phyloP scores from a whole-genome alignment of 2,888 invertebrate genomes.

The Zelleria hepariella region DNA sequence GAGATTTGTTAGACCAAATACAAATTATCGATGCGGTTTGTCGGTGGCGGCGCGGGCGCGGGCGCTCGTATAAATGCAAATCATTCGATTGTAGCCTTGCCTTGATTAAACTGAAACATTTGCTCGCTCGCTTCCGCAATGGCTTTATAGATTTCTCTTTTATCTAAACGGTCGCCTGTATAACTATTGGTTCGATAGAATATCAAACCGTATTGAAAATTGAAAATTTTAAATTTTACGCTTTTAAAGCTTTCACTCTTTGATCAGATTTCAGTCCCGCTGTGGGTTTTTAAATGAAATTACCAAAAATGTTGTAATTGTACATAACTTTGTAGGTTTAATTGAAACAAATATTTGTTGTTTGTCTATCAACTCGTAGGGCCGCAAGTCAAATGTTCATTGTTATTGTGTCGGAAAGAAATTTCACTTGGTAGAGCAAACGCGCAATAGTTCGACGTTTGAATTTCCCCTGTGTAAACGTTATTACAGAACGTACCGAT shows the following conservation, averaged over 20 bases:
- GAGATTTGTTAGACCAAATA: slow-evolving; percentile 8
- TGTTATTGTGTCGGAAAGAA: slow-evolving; percentile 46
- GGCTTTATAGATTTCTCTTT: slow-evolving; percentile 3
- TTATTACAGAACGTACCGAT: slow-evolving; percentile 50
- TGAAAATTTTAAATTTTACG: background rate
- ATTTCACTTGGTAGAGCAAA: slow-evolving; percentile 60
- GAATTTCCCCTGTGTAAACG: slow-evolving; percentile 69
- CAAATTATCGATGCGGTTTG: slow-evolving; percentile 36
- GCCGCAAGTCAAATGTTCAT: background rate
- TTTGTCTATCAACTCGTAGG: background rate
- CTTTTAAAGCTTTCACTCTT: background rate
- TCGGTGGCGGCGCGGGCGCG: slow-evolving; percentile 29
- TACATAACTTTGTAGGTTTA: background rate
- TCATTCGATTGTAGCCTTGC: slow-evolving; percentile 46
- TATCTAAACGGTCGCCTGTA: background rate
- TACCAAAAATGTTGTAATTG: too few species aligned
- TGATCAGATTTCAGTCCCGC: background rate
- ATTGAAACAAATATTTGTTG: background rate
- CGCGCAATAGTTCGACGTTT: slow-evolving; percentile 64
- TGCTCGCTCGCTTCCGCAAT: slow-evolving; percentile 29
- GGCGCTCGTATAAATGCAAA: slow-evolving; percentile 49
- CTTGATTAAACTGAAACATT: slow-evolving; percentile 56
- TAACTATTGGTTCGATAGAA: background rate
- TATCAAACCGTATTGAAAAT: background rate
- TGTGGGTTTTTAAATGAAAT: too few species aligned